Conservation (phyloP, 2,113 vertebrate species). For the Furnarius figulus region DNA sequence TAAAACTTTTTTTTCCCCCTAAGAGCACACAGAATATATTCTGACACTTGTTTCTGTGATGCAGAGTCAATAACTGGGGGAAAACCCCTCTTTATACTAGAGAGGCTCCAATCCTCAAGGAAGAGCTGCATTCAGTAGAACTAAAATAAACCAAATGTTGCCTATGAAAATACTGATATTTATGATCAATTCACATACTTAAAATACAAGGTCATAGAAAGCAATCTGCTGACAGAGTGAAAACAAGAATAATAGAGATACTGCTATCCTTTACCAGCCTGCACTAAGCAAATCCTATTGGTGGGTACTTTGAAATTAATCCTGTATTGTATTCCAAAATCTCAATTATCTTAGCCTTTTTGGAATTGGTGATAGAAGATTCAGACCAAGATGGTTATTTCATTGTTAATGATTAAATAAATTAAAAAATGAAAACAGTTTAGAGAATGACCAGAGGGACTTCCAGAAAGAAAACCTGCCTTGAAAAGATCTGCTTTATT, state of each 20-base stretch:
- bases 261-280: background rate
- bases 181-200: background rate
- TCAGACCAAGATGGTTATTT: background rate
- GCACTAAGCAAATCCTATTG: background rate
- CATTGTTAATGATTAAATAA: background rate
- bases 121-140: background rate
- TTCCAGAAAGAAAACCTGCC: background rate
- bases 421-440: background rate
- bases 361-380: background rate
- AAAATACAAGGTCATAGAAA: background rate
- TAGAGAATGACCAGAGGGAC: background rate
- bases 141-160: background rate
- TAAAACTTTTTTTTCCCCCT: background rate
- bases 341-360: background rate
- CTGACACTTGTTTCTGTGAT: background rate
- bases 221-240: background rate
- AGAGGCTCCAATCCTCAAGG: background rate
- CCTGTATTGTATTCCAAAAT: background rate
- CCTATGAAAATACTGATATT: background rate
- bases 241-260: background rate
- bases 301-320: background rate
- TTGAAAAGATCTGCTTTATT: background rate
- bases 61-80: background rate
- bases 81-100: background rate
- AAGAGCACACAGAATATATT: background rate